A percentile compares a stretch with the other conserved stretches of the same genome.
phyloP scores from a whole-genome alignment of 2,888 invertebrate species.

The Calliopum simillimum region DNA sequence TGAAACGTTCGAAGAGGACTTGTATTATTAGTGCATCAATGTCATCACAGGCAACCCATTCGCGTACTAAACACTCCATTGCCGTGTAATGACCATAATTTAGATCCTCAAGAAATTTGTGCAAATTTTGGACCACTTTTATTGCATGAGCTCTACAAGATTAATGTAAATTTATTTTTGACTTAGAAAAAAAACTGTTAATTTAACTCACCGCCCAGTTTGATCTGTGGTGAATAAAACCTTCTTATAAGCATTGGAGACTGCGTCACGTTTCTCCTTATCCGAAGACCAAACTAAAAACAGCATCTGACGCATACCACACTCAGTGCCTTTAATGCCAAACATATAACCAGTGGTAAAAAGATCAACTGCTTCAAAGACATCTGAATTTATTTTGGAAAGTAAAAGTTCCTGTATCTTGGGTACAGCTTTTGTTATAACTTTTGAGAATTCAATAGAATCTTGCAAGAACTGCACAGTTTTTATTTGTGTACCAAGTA shows the following conservation, averaged over 20 bases:
- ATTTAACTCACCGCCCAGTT: constrained; percentile 52
- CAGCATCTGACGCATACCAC: constrained; percentile 82
- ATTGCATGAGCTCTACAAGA: constrained; percentile 68
- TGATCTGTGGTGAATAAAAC: constrained; percentile 65
- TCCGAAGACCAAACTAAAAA: constrained; percentile 85
- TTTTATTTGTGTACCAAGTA: constrained; percentile 72
- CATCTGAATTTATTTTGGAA: constrained; percentile 81
- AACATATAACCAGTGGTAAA: constrained; percentile 85
- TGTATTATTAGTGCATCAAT: constrained; percentile 72
- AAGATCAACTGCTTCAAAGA: constrained; percentile 89
- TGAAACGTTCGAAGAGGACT: constrained; percentile 88
- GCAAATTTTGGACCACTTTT: constrained; percentile 72
- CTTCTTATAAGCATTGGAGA: constrained; percentile 79
- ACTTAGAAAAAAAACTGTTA: background rate
- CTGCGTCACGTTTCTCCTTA: constrained; percentile 77
- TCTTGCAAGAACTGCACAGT: constrained; percentile 80
- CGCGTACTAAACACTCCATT: constrained; percentile 73
- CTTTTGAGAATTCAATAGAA: constrained; percentile 69
- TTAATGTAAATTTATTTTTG: background rate
- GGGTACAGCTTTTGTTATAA: constrained; percentile 68
- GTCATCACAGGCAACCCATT: constrained; percentile 72
- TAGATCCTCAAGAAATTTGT: constrained; percentile 70
- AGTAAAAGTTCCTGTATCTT: constrained; percentile 80
- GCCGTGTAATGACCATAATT: constrained; percentile 73
- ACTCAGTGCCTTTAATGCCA: constrained; percentile 78